Evolutionary conservation across 1,140 invertebrate species (phyloP).

Genomic region (Arctopsyche grandis): DNA sequence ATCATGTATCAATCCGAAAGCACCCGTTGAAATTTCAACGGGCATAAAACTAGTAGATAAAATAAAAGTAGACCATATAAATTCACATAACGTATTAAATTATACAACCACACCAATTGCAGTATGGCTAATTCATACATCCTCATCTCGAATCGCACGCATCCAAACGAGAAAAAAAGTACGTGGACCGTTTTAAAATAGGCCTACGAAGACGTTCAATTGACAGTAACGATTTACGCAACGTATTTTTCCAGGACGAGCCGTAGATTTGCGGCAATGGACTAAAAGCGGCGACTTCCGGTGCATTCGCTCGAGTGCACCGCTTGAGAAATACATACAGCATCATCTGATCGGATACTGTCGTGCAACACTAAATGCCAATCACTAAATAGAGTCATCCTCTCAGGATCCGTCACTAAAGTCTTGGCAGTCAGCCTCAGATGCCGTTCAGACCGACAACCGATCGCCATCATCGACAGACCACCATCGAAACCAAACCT

Average conservation of each 20-base stretch:
- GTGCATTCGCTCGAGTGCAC: conserved; percentile 36
- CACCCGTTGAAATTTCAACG: too few species aligned
- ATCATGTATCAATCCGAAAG: too few species aligned
- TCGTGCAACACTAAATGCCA: background rate
- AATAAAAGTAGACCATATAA: too few species aligned
- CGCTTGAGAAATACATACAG: conserved; percentile 27
- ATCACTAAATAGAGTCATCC: conserved; percentile 35
- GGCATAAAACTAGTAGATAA: too few species aligned
- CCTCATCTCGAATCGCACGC: background rate
- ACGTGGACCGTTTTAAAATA: background rate
- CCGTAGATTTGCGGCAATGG: background rate
- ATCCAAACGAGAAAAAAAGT: background rate
- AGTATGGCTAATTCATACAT: too few species aligned
- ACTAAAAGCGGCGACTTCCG: conserved; percentile 27
- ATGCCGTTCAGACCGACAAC: conserved; percentile 24
- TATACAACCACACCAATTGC: too few species aligned
- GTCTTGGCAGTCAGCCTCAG: conserved; percentile 9
- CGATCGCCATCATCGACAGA: conserved; percentile 5
- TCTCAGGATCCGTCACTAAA: background rate
- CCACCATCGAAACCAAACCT: background rate
- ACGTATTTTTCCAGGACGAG: conserved; percentile 24
- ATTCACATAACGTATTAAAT: too few species aligned
- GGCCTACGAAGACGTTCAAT: background rate
- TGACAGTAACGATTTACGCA: conserved; percentile 10
- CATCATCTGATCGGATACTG: background rate